Conservation (phyloP, 2,113 vertebrate species). For the Pseudonaja textilis region DNA sequence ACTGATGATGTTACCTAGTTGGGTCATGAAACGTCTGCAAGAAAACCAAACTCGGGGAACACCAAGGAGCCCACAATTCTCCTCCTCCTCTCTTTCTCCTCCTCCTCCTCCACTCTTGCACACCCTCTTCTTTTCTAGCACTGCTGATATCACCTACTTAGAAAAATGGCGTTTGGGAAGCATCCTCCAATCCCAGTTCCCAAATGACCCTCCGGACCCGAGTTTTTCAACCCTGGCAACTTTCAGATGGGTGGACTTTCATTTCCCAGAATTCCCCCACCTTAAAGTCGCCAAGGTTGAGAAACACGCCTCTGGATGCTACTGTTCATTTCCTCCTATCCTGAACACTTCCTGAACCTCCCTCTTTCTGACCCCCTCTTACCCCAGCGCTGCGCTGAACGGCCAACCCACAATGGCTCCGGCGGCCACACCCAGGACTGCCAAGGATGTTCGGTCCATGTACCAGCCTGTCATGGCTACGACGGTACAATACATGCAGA, state of each 20-base stretch:
- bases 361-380: constrained; percentile 44
- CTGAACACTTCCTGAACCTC: accelerated
- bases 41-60: too few relatives aligned
- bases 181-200: too few relatives aligned
- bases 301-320: background rate
- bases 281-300: background rate
- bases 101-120: too few relatives aligned
- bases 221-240: background rate
- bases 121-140: too few relatives aligned
- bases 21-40: too few relatives aligned
- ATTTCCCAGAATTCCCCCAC: background rate
- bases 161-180: background rate
- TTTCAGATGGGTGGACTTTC: background rate
- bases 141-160: background rate
- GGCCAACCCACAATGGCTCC: constrained; percentile 93
- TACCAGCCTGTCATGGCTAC: constrained; percentile 97
- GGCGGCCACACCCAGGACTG: constrained; percentile 86
- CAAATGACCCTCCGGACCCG: background rate
- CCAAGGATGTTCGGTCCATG: constrained; percentile 85
- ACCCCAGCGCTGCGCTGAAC: constrained; percentile 92
- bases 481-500: constrained; percentile 95
- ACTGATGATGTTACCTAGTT: too few relatives aligned
- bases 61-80: background rate
- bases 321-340: background rate
- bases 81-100: too few relatives aligned